These are phyloP conservation scores for Barbus barbus DNA, from an alignment of 2,113 vertebrate genomes.

Conservation along the genomic window DNA sequence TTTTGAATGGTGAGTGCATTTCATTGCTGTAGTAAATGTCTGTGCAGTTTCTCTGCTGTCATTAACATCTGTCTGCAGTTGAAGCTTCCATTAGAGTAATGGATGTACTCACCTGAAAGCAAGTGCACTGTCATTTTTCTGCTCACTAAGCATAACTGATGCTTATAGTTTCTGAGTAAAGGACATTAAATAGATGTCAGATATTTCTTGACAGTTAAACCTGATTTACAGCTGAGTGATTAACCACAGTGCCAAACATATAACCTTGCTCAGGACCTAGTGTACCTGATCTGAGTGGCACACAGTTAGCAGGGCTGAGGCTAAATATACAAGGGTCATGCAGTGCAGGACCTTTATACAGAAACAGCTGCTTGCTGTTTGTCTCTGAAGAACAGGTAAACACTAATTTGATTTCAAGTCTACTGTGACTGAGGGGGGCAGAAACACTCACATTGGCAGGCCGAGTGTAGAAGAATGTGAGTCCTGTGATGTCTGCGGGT, in stretches of 20 bases:
- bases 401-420: constrained; percentile 56
- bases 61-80: constrained; percentile 39
- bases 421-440: neutral
- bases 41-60: constrained; percentile 9
- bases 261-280: constrained; percentile 46
- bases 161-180: neutral
- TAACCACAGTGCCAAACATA: constrained; percentile 22
- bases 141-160: neutral
- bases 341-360: constrained; percentile 45
- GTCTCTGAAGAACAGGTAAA: constrained; percentile 58
- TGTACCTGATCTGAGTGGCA: constrained; percentile 29
- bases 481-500: constrained; percentile 11
- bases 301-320: constrained; percentile 28
- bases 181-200: neutral
- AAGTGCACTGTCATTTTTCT: constrained; percentile 2
- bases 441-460: constrained; percentile 18
- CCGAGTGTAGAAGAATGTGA: constrained; percentile 28
- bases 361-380: constrained; percentile 59
- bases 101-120: neutral
- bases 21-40: constrained; percentile 33
- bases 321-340: constrained; percentile 56
- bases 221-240: constrained; percentile 41
- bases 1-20: constrained; percentile 41
- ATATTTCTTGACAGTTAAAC: constrained; percentile 1
- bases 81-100: constrained; percentile 12